These are phyloP conservation scores for Blastomussa wellsi DNA, from an alignment of 92 coral and sea anemone genomes.

Conservation along the genomic window DNA sequence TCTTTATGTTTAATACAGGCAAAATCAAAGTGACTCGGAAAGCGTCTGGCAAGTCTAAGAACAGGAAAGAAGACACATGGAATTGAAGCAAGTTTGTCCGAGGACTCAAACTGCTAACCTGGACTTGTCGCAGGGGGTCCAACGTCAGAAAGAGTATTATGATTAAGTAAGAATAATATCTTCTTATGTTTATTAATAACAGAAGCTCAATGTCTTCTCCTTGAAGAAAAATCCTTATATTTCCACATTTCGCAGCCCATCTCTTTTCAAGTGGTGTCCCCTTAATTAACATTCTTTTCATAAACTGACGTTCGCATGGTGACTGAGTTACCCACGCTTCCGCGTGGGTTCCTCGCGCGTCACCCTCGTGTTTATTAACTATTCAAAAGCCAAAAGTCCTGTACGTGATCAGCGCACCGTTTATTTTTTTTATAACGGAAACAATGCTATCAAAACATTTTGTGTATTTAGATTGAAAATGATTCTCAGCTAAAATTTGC, in stretches of 20 bases:
- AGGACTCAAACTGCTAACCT: neutral
- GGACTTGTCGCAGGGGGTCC: neutral
- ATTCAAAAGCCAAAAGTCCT: neutral
- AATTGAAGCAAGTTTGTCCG: neutral
- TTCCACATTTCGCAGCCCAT: neutral
- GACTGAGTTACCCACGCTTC: neutral
- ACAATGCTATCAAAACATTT: constrained; percentile 11
- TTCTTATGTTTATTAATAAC: constrained; percentile 28
- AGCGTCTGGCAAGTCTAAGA: neutral
- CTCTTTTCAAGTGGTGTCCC: neutral
- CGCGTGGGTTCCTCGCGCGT: neutral
- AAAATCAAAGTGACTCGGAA: neutral
- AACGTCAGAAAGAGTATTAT: neutral
- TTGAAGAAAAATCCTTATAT: neutral
- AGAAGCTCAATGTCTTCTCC: constrained; percentile 31
- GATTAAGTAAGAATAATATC: constrained; percentile 21
- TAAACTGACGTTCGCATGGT: neutral
- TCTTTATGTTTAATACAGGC: neutral
- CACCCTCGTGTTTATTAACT: neutral
- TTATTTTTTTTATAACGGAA: constrained; percentile 16
- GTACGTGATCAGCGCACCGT: constrained; percentile 4
- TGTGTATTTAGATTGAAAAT: neutral
- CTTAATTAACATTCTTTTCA: neutral
- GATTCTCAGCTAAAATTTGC: constrained; percentile 19
- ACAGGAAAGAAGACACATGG: neutral